phyloP scores from a whole-genome alignment of 2,797 vertebrate species.

The Echiichthys vipera region DNA sequence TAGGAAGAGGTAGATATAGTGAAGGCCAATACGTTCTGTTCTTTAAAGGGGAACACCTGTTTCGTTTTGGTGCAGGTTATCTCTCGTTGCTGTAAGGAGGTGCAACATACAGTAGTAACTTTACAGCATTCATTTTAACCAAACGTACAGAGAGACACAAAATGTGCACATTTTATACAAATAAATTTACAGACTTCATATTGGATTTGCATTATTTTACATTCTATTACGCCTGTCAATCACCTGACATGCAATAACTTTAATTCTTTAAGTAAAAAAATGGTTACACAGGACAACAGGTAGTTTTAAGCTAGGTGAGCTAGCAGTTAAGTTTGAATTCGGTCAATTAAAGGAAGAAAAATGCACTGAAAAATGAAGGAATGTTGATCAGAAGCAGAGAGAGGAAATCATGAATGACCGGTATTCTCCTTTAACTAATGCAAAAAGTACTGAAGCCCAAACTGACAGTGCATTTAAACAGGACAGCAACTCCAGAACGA shows the following conservation, averaged over 20 bases:
- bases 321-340: neutral
- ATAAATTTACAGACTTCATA: too few relatives aligned
- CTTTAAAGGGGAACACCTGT: neutral
- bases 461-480: neutral
- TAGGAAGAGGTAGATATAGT: conserved; percentile 46
- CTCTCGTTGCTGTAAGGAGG: neutral
- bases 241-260: too few relatives aligned
- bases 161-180: neutral
- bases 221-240: neutral
- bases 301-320: neutral
- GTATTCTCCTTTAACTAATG: conserved; percentile 5
- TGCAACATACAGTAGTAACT: neutral
- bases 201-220: neutral
- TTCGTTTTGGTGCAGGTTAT: neutral
- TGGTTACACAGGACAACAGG: too few relatives aligned
- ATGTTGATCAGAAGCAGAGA: neutral
- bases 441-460: neutral
- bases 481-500: neutral
- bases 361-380: neutral
- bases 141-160: too few relatives aligned
- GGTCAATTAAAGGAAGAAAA: neutral
- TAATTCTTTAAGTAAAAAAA: too few relatives aligned
- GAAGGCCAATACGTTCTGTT: neutral
- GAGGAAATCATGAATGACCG: neutral
- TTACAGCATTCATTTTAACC: too few relatives aligned